Conservation (phyloP, 2,888 invertebrate genomes). For the Ectemnius cavifrons region DNA sequence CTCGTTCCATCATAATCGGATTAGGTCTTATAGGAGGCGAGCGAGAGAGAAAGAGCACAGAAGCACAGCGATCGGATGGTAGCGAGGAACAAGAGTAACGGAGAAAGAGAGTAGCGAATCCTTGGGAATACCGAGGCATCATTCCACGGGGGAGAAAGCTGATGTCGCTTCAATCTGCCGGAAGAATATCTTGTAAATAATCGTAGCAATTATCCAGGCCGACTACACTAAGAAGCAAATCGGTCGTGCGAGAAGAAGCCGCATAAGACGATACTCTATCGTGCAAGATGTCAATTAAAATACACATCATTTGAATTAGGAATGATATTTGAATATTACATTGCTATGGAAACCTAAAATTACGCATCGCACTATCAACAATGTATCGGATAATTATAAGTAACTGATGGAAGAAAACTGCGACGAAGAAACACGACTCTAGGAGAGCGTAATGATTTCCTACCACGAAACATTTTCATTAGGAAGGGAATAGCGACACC, state of each 20-base stretch:
- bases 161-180: conserved; percentile 57
- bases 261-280: conserved; percentile 19
- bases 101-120: conserved; percentile 18
- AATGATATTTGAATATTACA: no score
- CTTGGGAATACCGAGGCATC: conserved; percentile 36
- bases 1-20: conserved; percentile 69
- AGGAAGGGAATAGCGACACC: not conserved
- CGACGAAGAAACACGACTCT: not conserved
- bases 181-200: conserved; percentile 63
- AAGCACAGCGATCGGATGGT: conserved; percentile 27
- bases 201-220: conserved; percentile 60
- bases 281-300: no score
- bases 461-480: not conserved
- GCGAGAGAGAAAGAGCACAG: conserved; percentile 14
- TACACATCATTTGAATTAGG: no score
- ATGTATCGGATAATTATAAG: not conserved
- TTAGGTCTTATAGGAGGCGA: conserved; percentile 53
- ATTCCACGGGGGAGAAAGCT: conserved; percentile 13
- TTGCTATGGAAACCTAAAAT: conserved; percentile 1
- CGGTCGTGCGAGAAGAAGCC: conserved; percentile 20
- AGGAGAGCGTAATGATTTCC: no score
- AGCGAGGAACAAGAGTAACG: conserved; percentile 17
- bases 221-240: conserved; percentile 23
- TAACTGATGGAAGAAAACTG: not conserved
- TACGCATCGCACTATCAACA: not conserved